Evolutionary conservation across 2,888 invertebrate species (phyloP), one percentile per base, ranked within the genome.

Genomic region (Hoplodrina blanda): DNA sequence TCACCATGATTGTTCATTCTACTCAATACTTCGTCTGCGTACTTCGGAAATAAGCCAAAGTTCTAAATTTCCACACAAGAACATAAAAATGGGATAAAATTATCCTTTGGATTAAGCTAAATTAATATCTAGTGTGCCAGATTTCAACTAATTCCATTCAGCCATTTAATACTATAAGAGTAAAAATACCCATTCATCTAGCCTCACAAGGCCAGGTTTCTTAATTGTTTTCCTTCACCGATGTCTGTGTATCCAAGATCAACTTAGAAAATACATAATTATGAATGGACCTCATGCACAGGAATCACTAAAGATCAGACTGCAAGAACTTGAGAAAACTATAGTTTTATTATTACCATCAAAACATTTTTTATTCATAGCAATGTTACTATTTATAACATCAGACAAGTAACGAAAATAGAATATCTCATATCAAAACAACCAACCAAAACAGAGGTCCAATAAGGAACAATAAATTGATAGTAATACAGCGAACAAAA

Each of bases 381-480:
- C 30, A 56, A 15, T 15, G 11, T 44, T n/a, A 53, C 57, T 37
- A 62, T 76, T 25, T 41, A 59, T 15, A 33, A 50, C 53, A 30
- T 52, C 30, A 64, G 33, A 44, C 33, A 53, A 19, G 25, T 20
- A 19, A 50, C 46, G 50, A 37, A 61, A 56, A 78, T 73, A 64
- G 33, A 57, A 60, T 44, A 62, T 66, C 52, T 69, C 56, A 73
- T 44, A 69, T 41, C 63, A 72, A 73, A 67, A 72, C 53, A 69
- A 50, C 20, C 44, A 52, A 66, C 76, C 44, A 62, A 84, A 74
- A 67, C 63, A 57, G 57, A 33, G 56, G 64, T 65, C 62, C 76
- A 82, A 76, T 77, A 77, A 65, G 79, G 63, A 78, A 84, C 77
- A 74, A 79, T 82, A 82, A 79, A 84, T 84, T 82, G 85, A 80